phyloP scores from a whole-genome alignment of 2,888 invertebrate species.

The Sinohyriopsis cumingii region DNA sequence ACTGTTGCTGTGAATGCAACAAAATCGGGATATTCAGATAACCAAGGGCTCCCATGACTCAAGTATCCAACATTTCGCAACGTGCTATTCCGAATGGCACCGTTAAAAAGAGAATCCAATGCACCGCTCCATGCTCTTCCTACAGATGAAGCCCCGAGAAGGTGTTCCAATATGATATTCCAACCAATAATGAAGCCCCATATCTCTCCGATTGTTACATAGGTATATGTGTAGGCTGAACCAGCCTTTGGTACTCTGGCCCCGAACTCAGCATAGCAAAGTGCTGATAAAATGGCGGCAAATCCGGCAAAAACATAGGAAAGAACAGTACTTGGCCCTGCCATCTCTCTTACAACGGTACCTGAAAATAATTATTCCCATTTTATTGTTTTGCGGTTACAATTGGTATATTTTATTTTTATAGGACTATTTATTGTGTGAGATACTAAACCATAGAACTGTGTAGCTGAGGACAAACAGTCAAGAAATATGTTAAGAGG shows the following conservation, averaged over 20 bases:
- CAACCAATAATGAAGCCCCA: slow-evolving; percentile 91
- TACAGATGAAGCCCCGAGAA: slow-evolving; percentile 76
- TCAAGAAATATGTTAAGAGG: too few species aligned
- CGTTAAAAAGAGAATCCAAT: slow-evolving; percentile 70
- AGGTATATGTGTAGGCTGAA: slow-evolving; percentile 93
- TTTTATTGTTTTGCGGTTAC: neutral
- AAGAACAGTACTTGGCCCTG: slow-evolving; percentile 69
- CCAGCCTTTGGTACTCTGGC: slow-evolving; percentile 73
- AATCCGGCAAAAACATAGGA: slow-evolving; percentile 81
- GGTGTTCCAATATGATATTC: slow-evolving; percentile 80
- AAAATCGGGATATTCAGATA: slow-evolving; percentile 72
- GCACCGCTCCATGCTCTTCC: slow-evolving; percentile 73
- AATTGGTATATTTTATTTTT: neutral
- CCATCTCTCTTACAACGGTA: slow-evolving; percentile 75
- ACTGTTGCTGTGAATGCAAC: slow-evolving; percentile 69
- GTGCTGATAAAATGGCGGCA: slow-evolving; percentile 73
- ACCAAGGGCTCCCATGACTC: slow-evolving; percentile 46
- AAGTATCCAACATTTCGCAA: slow-evolving; percentile 59
- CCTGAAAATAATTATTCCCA: slow-evolving; percentile 20
- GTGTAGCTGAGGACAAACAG: too few species aligned
- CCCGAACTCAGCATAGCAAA: slow-evolving; percentile 71
- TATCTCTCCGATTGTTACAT: slow-evolving; percentile 92
- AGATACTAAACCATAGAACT: neutral
- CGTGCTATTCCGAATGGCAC: slow-evolving; percentile 71
- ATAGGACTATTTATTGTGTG: neutral